Evolutionary conservation across 2,113 vertebrate genomes (phyloP).

Genomic region (Fregetta grallaria): DNA sequence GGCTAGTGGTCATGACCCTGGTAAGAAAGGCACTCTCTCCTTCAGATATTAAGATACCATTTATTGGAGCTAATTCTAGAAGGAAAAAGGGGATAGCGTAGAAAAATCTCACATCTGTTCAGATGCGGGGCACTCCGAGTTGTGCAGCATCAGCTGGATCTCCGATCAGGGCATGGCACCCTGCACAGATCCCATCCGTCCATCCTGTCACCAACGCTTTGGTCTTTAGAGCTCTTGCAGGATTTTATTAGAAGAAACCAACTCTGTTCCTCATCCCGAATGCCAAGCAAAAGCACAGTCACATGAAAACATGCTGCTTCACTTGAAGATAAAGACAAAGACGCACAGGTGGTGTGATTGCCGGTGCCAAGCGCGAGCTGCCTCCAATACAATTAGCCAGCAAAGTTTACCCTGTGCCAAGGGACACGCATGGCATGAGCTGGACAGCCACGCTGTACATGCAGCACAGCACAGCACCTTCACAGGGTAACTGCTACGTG

Average conservation of each 20-base stretch:
- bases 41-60: background rate
- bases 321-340: background rate
- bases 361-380: fast-evolving
- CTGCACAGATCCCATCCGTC: background rate
- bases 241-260: background rate
- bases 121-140: fast-evolving
- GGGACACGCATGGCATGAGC: fast-evolving
- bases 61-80: background rate
- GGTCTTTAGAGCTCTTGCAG: background rate
- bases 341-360: background rate
- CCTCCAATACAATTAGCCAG: background rate
- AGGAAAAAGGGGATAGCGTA: background rate
- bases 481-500: background rate
- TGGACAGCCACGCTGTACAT: fast-evolving
- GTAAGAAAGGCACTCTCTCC: background rate
- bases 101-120: background rate
- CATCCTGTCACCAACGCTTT: background rate
- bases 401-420: background rate
- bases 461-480: background rate
- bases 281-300: background rate
- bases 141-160: background rate
- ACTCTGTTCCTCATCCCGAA: background rate
- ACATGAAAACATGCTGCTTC: fast-evolving
- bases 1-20: background rate
- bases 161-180: fast-evolving